A percentile compares a stretch with the other conserved stretches of the same genome.
Evolutionary conservation across 2,888 invertebrate genomes (phyloP).

Genomic region (Deilephila porcellus): DNA sequence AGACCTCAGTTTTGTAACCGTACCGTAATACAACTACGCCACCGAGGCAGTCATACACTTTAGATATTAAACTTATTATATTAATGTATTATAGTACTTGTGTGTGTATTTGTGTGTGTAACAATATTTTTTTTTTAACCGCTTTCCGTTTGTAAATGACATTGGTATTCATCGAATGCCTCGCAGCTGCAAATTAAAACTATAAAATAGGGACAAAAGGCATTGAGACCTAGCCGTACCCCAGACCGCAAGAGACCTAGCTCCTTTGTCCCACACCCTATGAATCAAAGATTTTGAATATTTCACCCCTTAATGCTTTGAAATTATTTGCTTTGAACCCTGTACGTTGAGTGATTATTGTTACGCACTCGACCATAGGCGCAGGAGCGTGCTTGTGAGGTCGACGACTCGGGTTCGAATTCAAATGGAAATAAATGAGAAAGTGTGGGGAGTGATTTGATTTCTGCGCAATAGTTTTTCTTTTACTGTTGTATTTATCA

Average conservation of each 20-base stretch:
- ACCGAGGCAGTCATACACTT: too few relatives aligned
- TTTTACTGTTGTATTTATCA: too few relatives aligned
- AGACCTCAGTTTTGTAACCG: too few relatives aligned
- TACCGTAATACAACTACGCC: too few relatives aligned
- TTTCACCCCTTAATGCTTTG: constrained; percentile 1
- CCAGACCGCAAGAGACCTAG: constrained; percentile 38
- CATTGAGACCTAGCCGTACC: constrained; percentile 37
- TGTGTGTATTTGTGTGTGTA: too few relatives aligned
- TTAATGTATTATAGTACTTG: too few relatives aligned
- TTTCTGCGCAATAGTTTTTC: too few relatives aligned
- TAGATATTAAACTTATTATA: too few relatives aligned
- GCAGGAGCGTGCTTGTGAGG: not conserved
- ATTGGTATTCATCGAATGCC: constrained; percentile 40
- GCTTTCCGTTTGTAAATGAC: constrained; percentile 29
- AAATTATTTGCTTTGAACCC: not conserved
- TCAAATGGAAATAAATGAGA: too few relatives aligned
- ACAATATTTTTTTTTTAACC: not conserved
- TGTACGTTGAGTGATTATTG: constrained; percentile 24
- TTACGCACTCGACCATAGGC: not conserved
- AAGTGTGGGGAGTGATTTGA: too few relatives aligned
- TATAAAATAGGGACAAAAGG: constrained; percentile 36
- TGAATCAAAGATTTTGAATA: constrained; percentile 7
- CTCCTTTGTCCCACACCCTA: constrained; percentile 37
- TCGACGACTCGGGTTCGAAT: too few relatives aligned
- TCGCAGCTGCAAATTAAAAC: constrained; percentile 40